Evolutionary conservation across 1,140 invertebrate genomes (phyloP).

Genomic region (Pentalonia nigronervosa): DNA sequence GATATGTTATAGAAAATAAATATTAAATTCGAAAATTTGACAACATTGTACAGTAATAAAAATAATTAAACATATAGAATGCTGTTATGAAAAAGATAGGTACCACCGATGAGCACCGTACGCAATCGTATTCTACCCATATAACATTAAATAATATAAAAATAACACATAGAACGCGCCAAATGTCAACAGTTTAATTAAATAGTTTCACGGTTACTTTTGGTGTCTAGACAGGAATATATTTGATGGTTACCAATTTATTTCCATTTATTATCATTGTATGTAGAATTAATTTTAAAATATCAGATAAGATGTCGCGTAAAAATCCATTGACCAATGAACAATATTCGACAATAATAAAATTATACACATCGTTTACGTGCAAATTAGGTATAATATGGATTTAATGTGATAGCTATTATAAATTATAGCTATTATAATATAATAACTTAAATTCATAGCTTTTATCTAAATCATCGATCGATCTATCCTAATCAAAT

Average conservation of each 20-base stretch:
- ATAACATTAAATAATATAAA: neutral
- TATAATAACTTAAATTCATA: neutral
- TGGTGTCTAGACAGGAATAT: constrained; percentile 19
- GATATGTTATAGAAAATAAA: neutral
- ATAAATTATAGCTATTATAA: no score
- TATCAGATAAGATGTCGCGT: neutral
- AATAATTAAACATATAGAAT: neutral
- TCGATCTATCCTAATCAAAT: neutral
- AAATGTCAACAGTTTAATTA: neutral
- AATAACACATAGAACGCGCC: neutral
- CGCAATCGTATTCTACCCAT: no score
- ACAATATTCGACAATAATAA: neutral
- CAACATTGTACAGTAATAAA: neutral
- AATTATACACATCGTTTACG: neutral
- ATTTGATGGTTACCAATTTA: neutral
- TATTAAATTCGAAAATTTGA: neutral
- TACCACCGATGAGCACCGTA: neutral
- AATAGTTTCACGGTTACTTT: neutral
- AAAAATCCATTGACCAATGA: neutral
- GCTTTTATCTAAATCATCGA: neutral
- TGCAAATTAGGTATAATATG: neutral
- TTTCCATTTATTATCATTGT: neutral
- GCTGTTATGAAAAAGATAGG: no score
- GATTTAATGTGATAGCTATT: neutral
- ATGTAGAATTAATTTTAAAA: neutral